Base-by-base conservation (phyloP, 1,140 invertebrate genomes). In the Chionoecetes opilio region DNA sequence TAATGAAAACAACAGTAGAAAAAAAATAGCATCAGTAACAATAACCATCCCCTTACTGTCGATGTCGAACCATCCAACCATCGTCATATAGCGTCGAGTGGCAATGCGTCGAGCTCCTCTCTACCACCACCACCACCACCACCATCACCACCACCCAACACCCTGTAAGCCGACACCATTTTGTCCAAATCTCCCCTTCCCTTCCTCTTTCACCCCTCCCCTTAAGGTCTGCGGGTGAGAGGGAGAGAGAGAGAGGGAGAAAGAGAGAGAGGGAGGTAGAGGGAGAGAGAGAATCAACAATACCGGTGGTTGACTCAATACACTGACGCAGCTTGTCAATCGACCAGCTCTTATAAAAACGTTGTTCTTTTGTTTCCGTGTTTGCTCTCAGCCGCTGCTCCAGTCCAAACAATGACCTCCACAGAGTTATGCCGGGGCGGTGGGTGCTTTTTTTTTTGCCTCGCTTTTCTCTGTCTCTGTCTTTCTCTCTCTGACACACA, bases 321-420 rank as follows among this genome's bases (percentile, higher is more conserved):
- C 89, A 63, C 34, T 91, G 89, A 91, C 89, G 46, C 63, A 91
- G 29, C 46, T 84, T 86, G 82, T 93, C 92, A 93, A 93, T 93
- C 92, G 92, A 84, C 82, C 92, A 21, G 41, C 92, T 86, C 84
- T 26, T 89, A 86, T 93, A 93, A 93, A 93, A 85, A 46, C 82
- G 21, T 21, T 26, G 3, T 26, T 5, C 82, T 31, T 84, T 93
- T 93, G 92, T 93, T 93, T 93, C 38, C 82, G n/a, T 93, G 92
- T 93, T 93, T 93, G 92, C 38, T 85, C 37, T 53, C 38, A 46
- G 82, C 63, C 84, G 32, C 26, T 46, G 37, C 38, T 53, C 92
- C 37, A 85, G 82, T 86, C 35, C 85, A 93, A 93, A 93, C 92
- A 93, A 93, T 86, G 85, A 84, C 53, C 53, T 75, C 63, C 21